Conservation (phyloP, 2,113 vertebrate genomes). For the Labrus mixtus region DNA sequence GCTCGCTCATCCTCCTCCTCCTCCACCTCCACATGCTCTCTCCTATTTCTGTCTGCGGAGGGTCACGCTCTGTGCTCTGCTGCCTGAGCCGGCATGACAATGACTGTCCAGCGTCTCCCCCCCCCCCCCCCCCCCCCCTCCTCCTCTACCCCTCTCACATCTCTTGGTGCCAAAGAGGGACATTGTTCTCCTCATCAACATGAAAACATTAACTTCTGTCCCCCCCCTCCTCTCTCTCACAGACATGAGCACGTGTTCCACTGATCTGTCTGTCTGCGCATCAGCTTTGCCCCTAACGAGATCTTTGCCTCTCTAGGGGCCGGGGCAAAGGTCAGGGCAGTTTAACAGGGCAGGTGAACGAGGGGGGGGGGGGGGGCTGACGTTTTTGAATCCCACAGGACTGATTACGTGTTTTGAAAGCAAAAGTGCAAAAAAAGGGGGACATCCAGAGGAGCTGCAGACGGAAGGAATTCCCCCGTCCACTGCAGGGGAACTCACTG, state of each 20-base stretch:
- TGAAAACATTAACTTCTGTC: constrained; percentile 56
- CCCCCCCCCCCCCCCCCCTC: constrained; percentile 29
- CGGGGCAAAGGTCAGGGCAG: constrained; percentile 43
- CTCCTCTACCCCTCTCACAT: constrained; percentile 34
- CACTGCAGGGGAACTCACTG: not conserved
- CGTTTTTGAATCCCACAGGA: constrained; percentile 23
- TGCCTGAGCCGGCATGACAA: constrained; percentile 36
- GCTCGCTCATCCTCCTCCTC: constrained; percentile 40
- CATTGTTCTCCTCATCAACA: constrained; percentile 49
- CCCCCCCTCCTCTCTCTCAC: constrained; percentile 8
- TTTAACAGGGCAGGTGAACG: constrained; percentile 25
- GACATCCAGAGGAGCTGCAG: not conserved
- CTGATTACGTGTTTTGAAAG: not conserved
- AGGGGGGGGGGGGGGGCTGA: no score
- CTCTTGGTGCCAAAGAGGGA: constrained; percentile 55
- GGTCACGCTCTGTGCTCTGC: constrained; percentile 53
- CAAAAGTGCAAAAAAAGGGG: constrained; percentile 5
- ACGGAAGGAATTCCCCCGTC: not conserved
- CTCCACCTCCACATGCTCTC: constrained; percentile 39
- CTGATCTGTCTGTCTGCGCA: constrained; percentile 22
- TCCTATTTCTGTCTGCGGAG: constrained; percentile 54
- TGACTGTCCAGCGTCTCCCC: constrained; percentile 36
- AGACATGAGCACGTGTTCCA: constrained; percentile 27
- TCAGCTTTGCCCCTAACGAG: constrained; percentile 42
- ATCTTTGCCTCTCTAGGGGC: constrained; percentile 32